Conservation (phyloP, 2,888 invertebrate genomes). For the Drosophila vallismaia region DNA sequence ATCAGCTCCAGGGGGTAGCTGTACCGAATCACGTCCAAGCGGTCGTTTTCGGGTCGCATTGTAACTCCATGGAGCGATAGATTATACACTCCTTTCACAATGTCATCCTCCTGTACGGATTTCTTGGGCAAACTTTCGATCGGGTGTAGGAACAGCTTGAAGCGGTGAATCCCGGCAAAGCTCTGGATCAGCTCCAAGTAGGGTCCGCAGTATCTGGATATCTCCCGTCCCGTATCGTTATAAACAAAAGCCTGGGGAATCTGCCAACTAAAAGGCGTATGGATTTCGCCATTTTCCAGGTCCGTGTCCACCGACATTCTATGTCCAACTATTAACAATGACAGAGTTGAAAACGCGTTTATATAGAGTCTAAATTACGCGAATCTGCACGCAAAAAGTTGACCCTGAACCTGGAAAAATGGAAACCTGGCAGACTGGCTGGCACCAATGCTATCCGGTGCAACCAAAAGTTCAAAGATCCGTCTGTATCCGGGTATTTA, state of each 20-base stretch:
- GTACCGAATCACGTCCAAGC: constrained; percentile 27
- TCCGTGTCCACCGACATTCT: constrained; percentile 46
- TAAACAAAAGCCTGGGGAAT: constrained; percentile 67
- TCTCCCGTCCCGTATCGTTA: constrained; percentile 24
- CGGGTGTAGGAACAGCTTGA: constrained; percentile 57
- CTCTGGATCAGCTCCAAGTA: constrained; percentile 58
- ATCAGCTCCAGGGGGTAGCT: constrained; percentile 78
- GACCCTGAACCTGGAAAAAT: constrained; percentile 53
- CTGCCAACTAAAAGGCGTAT: constrained; percentile 61
- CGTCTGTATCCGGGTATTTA: constrained; percentile 8
- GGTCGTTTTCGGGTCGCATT: constrained; percentile 17
- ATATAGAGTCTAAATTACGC: constrained; percentile 44
- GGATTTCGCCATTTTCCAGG: constrained; percentile 20
- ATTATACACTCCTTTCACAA: constrained; percentile 61
- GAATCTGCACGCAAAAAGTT: constrained; percentile 54
- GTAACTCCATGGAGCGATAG: constrained; percentile 63
- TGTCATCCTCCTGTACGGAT: constrained; percentile 40
- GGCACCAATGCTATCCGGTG: constrained; percentile 42
- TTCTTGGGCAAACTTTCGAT: constrained; percentile 49
- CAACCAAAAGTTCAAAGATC: constrained; percentile 34
- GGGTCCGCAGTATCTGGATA: constrained; percentile 52
- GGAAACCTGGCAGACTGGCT: constrained; percentile 47
- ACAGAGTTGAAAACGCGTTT: constrained; percentile 39
- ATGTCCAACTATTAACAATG: constrained; percentile 34
- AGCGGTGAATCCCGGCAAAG: constrained; percentile 63